phyloP scores from a whole-genome alignment of 2,797 vertebrate species.

The Lacerta bilineata region DNA sequence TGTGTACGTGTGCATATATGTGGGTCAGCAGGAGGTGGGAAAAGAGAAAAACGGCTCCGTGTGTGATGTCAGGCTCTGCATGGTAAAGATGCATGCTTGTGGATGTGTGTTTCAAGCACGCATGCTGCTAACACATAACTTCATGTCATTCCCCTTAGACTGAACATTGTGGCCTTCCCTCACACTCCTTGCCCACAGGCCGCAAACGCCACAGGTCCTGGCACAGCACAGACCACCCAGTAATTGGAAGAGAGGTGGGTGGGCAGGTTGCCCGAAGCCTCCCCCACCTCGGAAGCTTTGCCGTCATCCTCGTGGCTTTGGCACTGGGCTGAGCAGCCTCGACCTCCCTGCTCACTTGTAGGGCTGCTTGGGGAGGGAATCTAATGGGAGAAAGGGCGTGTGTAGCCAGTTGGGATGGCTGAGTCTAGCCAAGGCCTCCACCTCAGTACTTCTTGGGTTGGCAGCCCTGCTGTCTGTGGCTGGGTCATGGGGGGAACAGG shows the following conservation, averaged over 20 bases:
- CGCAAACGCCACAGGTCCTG: slow-evolving; percentile 45
- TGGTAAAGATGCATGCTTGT: not conserved
- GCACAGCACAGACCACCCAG: slow-evolving; percentile 50
- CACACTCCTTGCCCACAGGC: slow-evolving; percentile 35
- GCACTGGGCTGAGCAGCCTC: slow-evolving; percentile 10
- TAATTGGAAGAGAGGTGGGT: slow-evolving; percentile 22
- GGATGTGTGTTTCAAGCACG: slow-evolving; percentile 1
- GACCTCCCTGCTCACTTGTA: slow-evolving; percentile 38
- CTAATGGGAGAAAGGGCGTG: slow-evolving; percentile 6
- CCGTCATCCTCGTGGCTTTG: slow-evolving; percentile 52
- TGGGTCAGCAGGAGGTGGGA: not conserved
- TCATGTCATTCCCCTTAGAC: slow-evolving; percentile 7
- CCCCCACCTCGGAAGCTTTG: slow-evolving; percentile 36
- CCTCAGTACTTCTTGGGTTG: slow-evolving; percentile 19
- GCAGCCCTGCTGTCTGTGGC: slow-evolving; percentile 29
- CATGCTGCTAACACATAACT: slow-evolving; percentile 16
- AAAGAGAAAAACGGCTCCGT: not conserved
- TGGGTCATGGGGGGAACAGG: slow-evolving; percentile 32
- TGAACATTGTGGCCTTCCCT: slow-evolving; percentile 39
- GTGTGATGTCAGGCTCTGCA: not conserved
- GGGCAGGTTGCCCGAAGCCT: slow-evolving; percentile 27
- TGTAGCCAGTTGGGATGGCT: slow-evolving; percentile 20
- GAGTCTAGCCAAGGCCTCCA: slow-evolving; percentile 26
- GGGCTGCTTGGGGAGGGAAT: slow-evolving; percentile 6
- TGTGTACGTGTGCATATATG: not conserved